Base-by-base conservation (phyloP, 2,797 vertebrate genomes). In the Chromobotia macracanthus region DNA sequence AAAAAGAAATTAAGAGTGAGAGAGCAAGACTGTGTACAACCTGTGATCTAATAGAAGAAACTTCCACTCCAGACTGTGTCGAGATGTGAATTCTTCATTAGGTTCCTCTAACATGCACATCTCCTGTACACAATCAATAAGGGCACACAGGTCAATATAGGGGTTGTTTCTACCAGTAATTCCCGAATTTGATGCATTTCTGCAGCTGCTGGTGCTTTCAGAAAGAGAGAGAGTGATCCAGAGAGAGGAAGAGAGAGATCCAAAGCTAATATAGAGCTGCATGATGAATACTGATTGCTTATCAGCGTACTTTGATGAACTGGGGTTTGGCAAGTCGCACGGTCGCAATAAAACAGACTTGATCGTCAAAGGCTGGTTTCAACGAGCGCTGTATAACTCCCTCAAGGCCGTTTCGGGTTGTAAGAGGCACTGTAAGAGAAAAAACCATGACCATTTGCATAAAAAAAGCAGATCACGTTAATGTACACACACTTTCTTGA, bases 51-150 rank as follows among this genome's bases (percentile, higher is more conserved):
- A 92, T 86, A 99, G 96, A 65, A 99, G 95, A 89, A 99, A 99
- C 89, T 99, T 99, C 97, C 97, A 99, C 89, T 99, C 97, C 88
- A 99, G 93, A 90, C 97, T 99, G 93, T 99, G 97, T 87, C 97
- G 94, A 50, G 97, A 99, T 76, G 97, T 99, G 87, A 99, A 98
- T 89, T 99, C 97, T 91, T 98, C 97, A 81, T 96, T 97, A 72
- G 95, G 95, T 87, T 98, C 97, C 90, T 97, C 96, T 86, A 98
- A 95, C 85, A 94, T 96, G 87, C 97, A 98, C 96, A 99, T 97
- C 93, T 99, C 97, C 97, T 99, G 71, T 35, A 72, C 31, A 83
- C 31, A 87, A 77, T 70, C 38, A 79, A 58, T 74, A 60, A 79
- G 12, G 31, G 18, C 8, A 53, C 46, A 65, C 41, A 15, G 4